phyloP scores from a whole-genome alignment of 1,140 invertebrate species.

The Leptinotarsa texana region DNA sequence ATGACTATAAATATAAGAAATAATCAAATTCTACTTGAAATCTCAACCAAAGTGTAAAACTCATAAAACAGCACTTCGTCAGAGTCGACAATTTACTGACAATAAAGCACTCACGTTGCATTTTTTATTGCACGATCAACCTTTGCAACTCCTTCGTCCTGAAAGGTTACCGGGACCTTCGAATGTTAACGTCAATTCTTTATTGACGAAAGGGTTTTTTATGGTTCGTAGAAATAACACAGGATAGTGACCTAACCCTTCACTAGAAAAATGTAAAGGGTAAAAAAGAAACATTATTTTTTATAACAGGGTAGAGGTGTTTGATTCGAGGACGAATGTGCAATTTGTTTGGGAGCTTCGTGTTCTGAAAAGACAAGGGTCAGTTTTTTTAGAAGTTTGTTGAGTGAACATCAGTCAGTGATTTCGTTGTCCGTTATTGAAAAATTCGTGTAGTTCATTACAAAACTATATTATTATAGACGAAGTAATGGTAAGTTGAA shows the following conservation, averaged over 20 bases:
- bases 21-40: not conserved
- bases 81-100: constrained; percentile 15
- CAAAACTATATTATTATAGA: no score
- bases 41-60: not conserved
- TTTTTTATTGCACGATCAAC: constrained; percentile 27
- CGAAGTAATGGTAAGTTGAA: no score
- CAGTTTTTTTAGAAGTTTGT: not conserved
- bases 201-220: constrained; percentile 38
- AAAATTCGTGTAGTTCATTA: no score
- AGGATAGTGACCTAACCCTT: constrained; percentile 38
- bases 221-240: constrained; percentile 32
- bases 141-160: constrained; percentile 1
- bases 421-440: no score
- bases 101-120: constrained; percentile 16
- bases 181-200: constrained; percentile 22
- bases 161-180: constrained; percentile 15
- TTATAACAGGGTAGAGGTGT: constrained; percentile 27
- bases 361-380: not conserved
- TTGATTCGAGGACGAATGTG: constrained; percentile 35
- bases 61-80: constrained; percentile 4
- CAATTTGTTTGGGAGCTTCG: constrained; percentile 26
- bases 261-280: constrained; percentile 31
- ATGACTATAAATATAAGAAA: no score
- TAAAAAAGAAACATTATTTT: constrained; percentile 16
- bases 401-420: no score